Conservation (phyloP, 2,797 vertebrate genomes). For the Brachyrhaphis roseni region DNA sequence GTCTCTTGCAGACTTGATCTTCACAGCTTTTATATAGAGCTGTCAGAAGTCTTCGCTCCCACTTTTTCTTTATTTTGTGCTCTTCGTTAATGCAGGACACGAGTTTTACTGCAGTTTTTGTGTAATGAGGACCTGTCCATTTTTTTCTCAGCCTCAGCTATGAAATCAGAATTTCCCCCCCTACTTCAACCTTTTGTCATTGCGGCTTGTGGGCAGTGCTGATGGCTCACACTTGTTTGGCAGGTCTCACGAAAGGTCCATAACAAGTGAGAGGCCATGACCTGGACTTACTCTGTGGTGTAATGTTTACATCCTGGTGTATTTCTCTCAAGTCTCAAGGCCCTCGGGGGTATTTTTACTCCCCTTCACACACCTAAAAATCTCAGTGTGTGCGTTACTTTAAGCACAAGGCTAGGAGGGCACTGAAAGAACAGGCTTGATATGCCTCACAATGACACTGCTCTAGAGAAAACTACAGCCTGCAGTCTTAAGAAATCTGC, state of each 20-base stretch:
- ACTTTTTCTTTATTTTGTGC: conserved; percentile 33
- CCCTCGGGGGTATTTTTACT: conserved; percentile 54
- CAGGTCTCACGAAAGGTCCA: conserved; percentile 71
- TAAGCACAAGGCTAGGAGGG: conserved; percentile 70
- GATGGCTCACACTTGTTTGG: conserved; percentile 71
- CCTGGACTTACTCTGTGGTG: conserved; percentile 68
- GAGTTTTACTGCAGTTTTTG: conserved; percentile 22
- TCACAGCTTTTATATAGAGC: conserved; percentile 41
- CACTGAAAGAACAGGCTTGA: conserved; percentile 59
- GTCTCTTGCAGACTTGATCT: conserved; percentile 52
- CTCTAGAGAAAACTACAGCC: conserved; percentile 53
- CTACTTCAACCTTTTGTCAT: conserved; percentile 80
- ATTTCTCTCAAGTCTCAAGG: conserved; percentile 63
- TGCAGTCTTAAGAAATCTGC: conserved; percentile 37
- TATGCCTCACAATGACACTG: conserved; percentile 54
- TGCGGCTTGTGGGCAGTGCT: conserved; percentile 65
- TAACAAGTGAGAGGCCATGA: conserved; percentile 70
- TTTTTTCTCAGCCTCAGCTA: conserved; percentile 19
- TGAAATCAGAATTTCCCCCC: conserved; percentile 45
- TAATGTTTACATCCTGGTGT: conserved; percentile 77
- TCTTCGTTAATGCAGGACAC: conserved; percentile 36
- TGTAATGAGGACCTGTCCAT: conserved; percentile 27
- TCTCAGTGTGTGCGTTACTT: conserved; percentile 60
- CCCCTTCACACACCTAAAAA: conserved; percentile 66
- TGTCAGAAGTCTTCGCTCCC: conserved; percentile 36